Conservation (phyloP, 1,140 invertebrate genomes). For the Cydia pomonella region DNA sequence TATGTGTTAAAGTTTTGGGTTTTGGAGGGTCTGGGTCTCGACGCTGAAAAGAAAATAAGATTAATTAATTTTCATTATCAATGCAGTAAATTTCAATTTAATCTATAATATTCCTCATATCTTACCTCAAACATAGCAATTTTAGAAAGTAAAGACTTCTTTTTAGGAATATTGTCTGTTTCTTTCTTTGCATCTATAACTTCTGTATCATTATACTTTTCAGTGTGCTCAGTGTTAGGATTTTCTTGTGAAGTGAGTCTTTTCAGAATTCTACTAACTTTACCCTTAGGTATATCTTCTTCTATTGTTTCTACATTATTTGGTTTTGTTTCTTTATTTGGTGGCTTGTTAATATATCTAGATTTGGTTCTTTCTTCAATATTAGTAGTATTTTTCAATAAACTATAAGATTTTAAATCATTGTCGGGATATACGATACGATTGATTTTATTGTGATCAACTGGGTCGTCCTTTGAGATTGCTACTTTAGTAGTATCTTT, state of each 20-base stretch:
- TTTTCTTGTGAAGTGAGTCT: conserved; percentile 52
- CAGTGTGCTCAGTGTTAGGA: not conserved
- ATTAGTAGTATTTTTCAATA: not conserved
- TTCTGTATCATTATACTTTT: conserved; percentile 6
- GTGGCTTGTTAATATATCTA: not conserved
- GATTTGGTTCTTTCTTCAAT: conserved; percentile 21
- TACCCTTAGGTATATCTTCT: conserved; percentile 55
- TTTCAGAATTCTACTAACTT: conserved; percentile 60
- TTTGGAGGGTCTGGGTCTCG: not conserved
- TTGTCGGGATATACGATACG: not conserved
- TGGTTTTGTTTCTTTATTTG: conserved; percentile 15
- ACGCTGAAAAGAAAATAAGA: not conserved
- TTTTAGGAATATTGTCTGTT: conserved; percentile 48
- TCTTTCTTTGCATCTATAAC: conserved; percentile 39
- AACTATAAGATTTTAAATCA: conserved; percentile 14
- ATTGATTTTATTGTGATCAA: not conserved
- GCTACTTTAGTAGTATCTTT: not conserved
- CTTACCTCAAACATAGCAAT: conserved; percentile 71
- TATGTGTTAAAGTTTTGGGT: not conserved
- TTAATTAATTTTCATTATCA: not conserved
- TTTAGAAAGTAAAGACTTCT: conserved; percentile 59
- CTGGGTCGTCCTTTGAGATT: not conserved
- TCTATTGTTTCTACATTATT: conserved; percentile 34
- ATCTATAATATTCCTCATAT: conserved; percentile 1
- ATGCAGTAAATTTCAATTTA: no score